Percentiles rank a stretch among this genome's conserved stretches.
Conservation (phyloP, 2,888 invertebrate species). For the Apomyelois bistriatella region DNA sequence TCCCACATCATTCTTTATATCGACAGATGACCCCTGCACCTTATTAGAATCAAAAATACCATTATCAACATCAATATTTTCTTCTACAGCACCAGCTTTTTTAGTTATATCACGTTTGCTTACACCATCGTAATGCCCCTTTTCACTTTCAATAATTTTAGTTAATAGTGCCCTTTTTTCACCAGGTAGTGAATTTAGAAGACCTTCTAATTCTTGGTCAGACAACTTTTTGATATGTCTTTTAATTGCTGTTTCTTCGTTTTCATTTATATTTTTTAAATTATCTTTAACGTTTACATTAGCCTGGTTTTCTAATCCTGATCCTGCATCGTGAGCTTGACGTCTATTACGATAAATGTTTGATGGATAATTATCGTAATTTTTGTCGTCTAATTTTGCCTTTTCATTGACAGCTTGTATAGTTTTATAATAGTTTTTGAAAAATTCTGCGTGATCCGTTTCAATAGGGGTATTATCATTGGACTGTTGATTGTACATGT, state of each 20-base stretch:
- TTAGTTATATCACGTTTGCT: slow-evolving; percentile 71
- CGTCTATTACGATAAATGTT: slow-evolving; percentile 50
- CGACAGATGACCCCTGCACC: slow-evolving; percentile 40
- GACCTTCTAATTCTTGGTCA: slow-evolving; percentile 56
- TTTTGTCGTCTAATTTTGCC: slow-evolving; percentile 29
- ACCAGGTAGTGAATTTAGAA: slow-evolving; percentile 57
- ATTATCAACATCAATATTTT: slow-evolving; percentile 53
- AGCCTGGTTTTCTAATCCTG: background rate
- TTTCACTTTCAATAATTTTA: slow-evolving; percentile 54
- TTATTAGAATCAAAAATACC: slow-evolving; percentile 54
- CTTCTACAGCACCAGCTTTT: slow-evolving; percentile 62
- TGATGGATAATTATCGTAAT: slow-evolving; percentile 30
- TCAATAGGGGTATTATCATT: background rate
- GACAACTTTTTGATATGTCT: slow-evolving; percentile 63
- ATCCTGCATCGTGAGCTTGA: slow-evolving; percentile 27
- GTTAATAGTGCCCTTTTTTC: slow-evolving; percentile 62
- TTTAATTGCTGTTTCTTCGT: slow-evolving; percentile 61
- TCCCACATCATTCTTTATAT: slow-evolving; percentile 37
- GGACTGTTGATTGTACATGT: background rate
- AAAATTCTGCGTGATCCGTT: slow-evolving; percentile 23
- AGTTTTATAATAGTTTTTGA: slow-evolving; percentile 38
- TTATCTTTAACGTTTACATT: slow-evolving; percentile 24
- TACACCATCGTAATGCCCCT: slow-evolving; percentile 30
- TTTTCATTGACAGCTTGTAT: slow-evolving; percentile 40
- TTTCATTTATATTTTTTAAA: slow-evolving; percentile 36